phyloP scores from a whole-genome alignment of 2,888 invertebrate genomes.

The Branchipolynoe longqiensis region DNA sequence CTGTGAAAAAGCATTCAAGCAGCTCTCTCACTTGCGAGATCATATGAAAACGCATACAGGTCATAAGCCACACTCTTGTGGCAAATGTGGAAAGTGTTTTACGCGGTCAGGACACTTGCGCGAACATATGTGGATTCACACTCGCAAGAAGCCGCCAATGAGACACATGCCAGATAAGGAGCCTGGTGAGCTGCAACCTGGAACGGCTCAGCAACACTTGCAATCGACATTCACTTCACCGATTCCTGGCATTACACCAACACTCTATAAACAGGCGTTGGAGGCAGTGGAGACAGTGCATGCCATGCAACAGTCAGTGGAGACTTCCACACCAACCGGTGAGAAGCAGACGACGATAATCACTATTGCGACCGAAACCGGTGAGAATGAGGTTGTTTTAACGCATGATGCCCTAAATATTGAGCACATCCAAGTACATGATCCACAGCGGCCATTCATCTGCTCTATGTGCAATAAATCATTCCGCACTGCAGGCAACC shows the following conservation, averaged over 20 bases:
- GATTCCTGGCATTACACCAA: neutral
- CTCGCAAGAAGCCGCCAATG: neutral
- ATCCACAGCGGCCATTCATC: conserved; percentile 1
- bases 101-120: neutral
- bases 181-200: neutral
- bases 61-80: conserved; percentile 4
- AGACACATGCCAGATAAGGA: neutral
- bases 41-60: conserved; percentile 3
- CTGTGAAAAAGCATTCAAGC: conserved; percentile 22
- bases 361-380: neutral
- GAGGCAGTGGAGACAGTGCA: conserved; percentile 2
- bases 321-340: neutral
- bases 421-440: conserved; percentile 23
- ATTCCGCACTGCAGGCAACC: conserved; percentile 11
- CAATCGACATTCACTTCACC: neutral
- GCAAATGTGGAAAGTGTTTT: neutral
- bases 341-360: conserved; percentile 38
- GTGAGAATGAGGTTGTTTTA: neutral
- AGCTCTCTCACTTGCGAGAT: conserved; percentile 2
- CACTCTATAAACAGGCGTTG: neutral
- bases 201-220: neutral
- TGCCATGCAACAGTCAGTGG: conserved; percentile 5
- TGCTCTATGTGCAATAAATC: conserved; percentile 15
- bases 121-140: conserved; percentile 16
- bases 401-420: neutral